Percentiles rank a stretch among this genome's conserved stretches.
These are phyloP conservation scores for Neotoxoptera formosana DNA, from an alignment of 1,140 invertebrate genomes.

Conservation along the genomic window DNA sequence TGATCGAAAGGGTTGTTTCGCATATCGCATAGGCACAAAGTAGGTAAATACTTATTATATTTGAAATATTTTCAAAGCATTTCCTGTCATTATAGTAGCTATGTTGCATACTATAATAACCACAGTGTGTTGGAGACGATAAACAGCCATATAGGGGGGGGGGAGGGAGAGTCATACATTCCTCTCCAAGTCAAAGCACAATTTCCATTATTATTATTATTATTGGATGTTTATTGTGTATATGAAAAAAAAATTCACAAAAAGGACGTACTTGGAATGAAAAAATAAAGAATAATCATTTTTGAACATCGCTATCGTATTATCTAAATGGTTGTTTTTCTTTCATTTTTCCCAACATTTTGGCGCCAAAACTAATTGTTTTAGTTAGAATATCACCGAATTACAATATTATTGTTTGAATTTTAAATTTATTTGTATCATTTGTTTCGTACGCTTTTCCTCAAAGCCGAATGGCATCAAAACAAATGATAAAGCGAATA, in stretches of 20 bases:
- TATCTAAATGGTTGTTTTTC: neutral
- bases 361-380: neutral
- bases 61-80: neutral
- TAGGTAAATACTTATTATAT: neutral
- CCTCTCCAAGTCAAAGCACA: too few relatives aligned
- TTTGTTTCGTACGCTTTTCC: neutral
- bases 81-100: neutral
- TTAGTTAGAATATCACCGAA: neutral
- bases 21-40: neutral
- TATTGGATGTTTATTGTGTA: neutral
- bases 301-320: neutral
- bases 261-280: neutral
- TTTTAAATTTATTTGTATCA: conserved; percentile 1
- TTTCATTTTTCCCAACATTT: neutral
- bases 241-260: neutral
- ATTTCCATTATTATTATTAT: neutral
- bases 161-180: neutral
- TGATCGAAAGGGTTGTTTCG: neutral
- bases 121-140: neutral
- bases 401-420: neutral
- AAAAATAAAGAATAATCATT: neutral
- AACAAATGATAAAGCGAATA: neutral
- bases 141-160: neutral
- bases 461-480: neutral
- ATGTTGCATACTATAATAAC: neutral